Percentiles rank a stretch among this genome's conserved stretches.
Conservation (phyloP, 2,888 invertebrate species). For the Ormia ochracea region DNA sequence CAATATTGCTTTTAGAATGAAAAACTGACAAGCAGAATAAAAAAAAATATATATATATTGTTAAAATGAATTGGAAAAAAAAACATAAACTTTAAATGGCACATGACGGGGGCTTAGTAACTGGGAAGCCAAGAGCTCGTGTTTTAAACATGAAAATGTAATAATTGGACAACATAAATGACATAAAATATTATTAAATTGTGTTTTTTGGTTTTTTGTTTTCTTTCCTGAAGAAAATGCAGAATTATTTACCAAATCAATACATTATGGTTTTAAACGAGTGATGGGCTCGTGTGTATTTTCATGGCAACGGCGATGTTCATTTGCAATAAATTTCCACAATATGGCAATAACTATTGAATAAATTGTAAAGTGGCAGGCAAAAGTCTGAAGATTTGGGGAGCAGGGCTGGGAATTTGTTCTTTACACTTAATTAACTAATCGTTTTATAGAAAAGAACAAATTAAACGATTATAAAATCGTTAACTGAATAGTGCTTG, state of each 20-base stretch:
- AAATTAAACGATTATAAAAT: too few species aligned
- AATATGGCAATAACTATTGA: too few species aligned
- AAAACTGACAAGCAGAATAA: constrained; percentile 15
- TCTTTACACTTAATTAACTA: too few species aligned
- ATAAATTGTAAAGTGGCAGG: too few species aligned
- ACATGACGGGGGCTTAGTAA: constrained; percentile 27
- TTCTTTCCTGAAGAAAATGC: neutral
- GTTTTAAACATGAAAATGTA: constrained; percentile 37
- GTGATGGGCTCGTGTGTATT: neutral
- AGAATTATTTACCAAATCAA: constrained; percentile 1
- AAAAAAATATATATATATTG: neutral
- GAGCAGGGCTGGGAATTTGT: too few species aligned
- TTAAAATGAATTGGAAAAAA: constrained; percentile 6
- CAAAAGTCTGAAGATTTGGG: too few species aligned
- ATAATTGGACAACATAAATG: constrained; percentile 35
- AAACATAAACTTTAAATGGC: constrained; percentile 20
- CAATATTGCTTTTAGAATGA: constrained; percentile 31
- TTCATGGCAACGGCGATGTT: neutral
- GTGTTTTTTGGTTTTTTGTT: neutral
- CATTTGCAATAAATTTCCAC: neutral
- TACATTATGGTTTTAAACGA: neutral
- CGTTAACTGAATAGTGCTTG: too few species aligned
- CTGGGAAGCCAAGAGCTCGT: constrained; percentile 15
- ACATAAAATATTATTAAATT: neutral
- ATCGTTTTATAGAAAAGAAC: too few species aligned